phyloP scores from a whole-genome alignment of 2,888 invertebrate genomes.

The Steinernema carpocapsae region DNA sequence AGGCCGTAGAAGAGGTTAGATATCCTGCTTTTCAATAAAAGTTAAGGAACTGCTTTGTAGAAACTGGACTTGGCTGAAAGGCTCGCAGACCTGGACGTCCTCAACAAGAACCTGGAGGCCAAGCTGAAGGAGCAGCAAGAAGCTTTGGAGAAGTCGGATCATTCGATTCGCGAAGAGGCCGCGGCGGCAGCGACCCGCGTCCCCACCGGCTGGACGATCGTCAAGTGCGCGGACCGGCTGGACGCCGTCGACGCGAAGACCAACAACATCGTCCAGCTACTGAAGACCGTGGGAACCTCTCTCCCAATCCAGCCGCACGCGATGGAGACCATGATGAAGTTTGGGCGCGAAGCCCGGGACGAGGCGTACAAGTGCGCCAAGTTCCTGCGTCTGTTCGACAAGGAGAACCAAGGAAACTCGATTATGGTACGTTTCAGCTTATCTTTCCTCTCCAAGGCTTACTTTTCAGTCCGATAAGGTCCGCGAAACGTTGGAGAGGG shows the following conservation, averaged over 20 bases:
- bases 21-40: no score
- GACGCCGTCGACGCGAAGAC: background rate
- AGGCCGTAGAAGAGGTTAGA: no score
- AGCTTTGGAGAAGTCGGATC: background rate
- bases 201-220: background rate
- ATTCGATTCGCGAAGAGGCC: background rate
- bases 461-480: constrained; percentile 4
- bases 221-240: background rate
- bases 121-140: background rate
- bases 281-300: background rate
- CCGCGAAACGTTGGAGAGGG: background rate
- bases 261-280: constrained; percentile 16
- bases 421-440: background rate
- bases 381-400: background rate
- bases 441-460: background rate
- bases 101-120: background rate
- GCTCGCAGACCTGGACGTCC: background rate
- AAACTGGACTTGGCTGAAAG: background rate
- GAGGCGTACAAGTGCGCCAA: background rate
- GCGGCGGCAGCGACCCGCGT: background rate
- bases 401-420: background rate
- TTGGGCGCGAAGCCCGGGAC: background rate
- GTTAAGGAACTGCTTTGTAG: no score
- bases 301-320: constrained; percentile 10
- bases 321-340: background rate